phyloP scores from a whole-genome alignment of 2,113 vertebrate genomes.

The Salminus brasiliensis region DNA sequence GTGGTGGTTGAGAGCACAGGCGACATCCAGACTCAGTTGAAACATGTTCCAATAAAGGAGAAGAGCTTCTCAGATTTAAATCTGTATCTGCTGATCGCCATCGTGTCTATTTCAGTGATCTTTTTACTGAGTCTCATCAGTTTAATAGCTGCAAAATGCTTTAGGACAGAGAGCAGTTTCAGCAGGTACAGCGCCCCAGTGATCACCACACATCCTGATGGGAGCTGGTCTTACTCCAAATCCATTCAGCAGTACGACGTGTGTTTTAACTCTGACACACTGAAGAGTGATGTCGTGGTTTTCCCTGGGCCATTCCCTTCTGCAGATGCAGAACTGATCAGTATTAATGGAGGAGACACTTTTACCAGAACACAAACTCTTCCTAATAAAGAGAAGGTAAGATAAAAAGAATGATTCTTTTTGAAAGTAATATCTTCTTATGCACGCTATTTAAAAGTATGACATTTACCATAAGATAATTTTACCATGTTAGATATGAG shows the following conservation, averaged over 20 bases:
- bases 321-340: slow-evolving; percentile 56
- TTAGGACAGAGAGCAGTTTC: slow-evolving; percentile 46
- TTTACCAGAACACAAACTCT: slow-evolving; percentile 52
- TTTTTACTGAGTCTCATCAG: slow-evolving; percentile 55
- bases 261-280: slow-evolving; percentile 60
- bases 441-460: too few species aligned
- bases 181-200: slow-evolving; percentile 50
- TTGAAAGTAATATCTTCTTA: too few species aligned
- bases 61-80: slow-evolving; percentile 56
- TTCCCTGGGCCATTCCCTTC: slow-evolving; percentile 46
- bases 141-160: slow-evolving; percentile 54
- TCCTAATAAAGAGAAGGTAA: slow-evolving; percentile 50
- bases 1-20: slow-evolving; percentile 53
- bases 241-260: slow-evolving; percentile 63
- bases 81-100: slow-evolving; percentile 56
- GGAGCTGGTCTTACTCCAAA: slow-evolving; percentile 61
- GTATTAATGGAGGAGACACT: slow-evolving; percentile 54
- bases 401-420: too few species aligned
- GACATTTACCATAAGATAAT: too few species aligned
- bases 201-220: slow-evolving; percentile 59
- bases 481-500: too few species aligned
- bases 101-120: slow-evolving; percentile 52
- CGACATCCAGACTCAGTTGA: slow-evolving; percentile 39
- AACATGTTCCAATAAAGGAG: slow-evolving; percentile 37
- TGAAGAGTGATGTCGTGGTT: slow-evolving; percentile 60